These are phyloP conservation scores for Rotaria socialis DNA, from an alignment of 2,888 invertebrate species.

Conservation along the genomic window DNA sequence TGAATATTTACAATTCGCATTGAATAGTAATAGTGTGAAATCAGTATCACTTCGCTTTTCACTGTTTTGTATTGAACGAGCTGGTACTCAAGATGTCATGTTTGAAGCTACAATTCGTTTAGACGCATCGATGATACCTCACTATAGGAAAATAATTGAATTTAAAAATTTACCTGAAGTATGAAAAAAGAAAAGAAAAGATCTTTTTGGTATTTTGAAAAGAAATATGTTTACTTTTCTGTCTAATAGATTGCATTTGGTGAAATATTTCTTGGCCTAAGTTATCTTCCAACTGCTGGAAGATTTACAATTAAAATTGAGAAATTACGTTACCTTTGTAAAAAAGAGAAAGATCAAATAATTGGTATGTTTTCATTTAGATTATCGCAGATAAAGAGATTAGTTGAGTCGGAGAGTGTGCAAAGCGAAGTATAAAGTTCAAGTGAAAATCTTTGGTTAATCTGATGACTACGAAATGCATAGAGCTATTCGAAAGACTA, in stretches of 20 bases:
- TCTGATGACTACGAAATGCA: too few species aligned
- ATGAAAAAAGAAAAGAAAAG: not conserved
- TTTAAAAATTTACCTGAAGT: constrained; percentile 7
- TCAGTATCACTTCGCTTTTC: not conserved
- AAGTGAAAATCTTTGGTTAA: too few species aligned
- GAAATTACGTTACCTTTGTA: not conserved
- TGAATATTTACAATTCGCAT: not conserved
- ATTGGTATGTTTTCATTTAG: not conserved
- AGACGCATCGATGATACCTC: not conserved
- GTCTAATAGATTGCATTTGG: not conserved
- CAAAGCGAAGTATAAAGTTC: too few species aligned
- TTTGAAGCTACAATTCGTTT: not conserved
- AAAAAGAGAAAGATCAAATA: not conserved
- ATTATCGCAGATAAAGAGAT: too few species aligned
- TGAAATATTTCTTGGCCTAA: not conserved
- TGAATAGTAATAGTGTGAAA: not conserved
- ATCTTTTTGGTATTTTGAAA: not conserved
- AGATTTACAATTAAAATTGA: not conserved
- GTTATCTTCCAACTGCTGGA: not conserved
- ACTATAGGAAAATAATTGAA: not conserved
- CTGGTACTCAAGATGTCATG: constrained; percentile 16
- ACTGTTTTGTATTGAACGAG: not conserved
- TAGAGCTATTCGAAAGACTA: too few species aligned
- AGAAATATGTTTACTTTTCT: not conserved
- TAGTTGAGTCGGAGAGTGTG: too few species aligned